phyloP scores from a whole-genome alignment of 2,113 vertebrate genomes.

The Solenodon paradoxus region DNA sequence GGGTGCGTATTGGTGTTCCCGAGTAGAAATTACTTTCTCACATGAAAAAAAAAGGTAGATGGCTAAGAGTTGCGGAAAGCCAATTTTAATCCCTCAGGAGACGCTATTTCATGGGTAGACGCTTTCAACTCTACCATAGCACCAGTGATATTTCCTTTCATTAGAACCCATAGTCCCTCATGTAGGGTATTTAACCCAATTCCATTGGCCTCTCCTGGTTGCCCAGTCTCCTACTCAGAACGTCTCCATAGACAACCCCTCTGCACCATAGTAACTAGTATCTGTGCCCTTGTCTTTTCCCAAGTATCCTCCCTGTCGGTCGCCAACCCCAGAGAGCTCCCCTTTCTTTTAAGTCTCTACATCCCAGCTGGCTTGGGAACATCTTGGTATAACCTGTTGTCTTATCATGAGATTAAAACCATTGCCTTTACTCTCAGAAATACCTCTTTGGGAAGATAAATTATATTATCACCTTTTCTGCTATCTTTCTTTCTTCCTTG shows the following conservation, averaged over 20 bases:
- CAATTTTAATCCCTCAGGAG: neutral
- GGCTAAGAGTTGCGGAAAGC: neutral
- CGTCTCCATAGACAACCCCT: neutral
- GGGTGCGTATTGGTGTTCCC: slow-evolving; percentile 38
- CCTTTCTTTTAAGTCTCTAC: neutral
- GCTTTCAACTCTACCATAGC: neutral
- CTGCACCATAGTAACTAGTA: too few species aligned
- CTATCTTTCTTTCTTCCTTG: neutral
- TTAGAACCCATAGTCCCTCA: neutral
- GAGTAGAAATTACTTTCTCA: neutral
- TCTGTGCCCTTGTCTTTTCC: neutral
- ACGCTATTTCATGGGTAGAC: neutral
- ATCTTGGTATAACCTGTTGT: neutral
- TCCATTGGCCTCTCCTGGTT: neutral
- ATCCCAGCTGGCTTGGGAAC: neutral
- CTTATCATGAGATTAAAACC: neutral
- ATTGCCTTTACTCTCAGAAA: neutral
- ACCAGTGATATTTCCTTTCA: neutral
- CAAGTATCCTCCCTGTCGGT: neutral
- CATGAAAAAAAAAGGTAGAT: neutral
- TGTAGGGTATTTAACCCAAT: neutral
- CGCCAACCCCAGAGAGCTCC: neutral
- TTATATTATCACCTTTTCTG: neutral
- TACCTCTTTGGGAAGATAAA: neutral
- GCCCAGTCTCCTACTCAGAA: neutral